Conservation (phyloP, 2,797 vertebrate genomes). For the Sciurus vulgaris region DNA sequence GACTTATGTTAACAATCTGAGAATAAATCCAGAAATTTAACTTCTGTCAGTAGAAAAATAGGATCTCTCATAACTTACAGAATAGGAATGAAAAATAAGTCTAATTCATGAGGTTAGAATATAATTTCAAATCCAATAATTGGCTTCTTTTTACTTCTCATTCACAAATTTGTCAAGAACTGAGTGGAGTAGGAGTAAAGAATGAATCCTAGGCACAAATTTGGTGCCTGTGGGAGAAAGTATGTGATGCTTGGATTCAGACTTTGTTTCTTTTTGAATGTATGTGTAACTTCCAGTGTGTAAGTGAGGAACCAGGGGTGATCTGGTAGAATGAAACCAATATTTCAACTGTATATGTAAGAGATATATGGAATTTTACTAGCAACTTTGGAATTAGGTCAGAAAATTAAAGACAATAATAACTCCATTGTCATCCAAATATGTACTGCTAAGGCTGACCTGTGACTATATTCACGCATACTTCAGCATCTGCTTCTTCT, state of each 20-base stretch:
- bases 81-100: neutral
- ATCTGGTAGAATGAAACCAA: neutral
- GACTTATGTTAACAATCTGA: neutral
- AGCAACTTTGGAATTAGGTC: neutral
- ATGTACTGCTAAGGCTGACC: neutral
- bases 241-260: neutral
- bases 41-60: neutral
- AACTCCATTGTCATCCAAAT: neutral
- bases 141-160: neutral
- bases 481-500: neutral
- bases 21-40: neutral
- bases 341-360: neutral
- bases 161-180: neutral
- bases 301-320: neutral
- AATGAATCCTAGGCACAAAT: neutral
- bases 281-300: neutral
- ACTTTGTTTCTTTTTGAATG: neutral
- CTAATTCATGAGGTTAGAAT: neutral
- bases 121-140: neutral
- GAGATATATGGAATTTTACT: neutral
- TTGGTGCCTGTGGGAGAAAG: neutral
- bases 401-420: neutral
- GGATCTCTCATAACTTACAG: neutral
- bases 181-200: neutral
- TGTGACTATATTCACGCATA: neutral